Percentiles rank a stretch among this genome's conserved stretches.
Evolutionary conservation across 2,113 vertebrate species (phyloP).

Genomic region (Puffinus mauretanicus): DNA sequence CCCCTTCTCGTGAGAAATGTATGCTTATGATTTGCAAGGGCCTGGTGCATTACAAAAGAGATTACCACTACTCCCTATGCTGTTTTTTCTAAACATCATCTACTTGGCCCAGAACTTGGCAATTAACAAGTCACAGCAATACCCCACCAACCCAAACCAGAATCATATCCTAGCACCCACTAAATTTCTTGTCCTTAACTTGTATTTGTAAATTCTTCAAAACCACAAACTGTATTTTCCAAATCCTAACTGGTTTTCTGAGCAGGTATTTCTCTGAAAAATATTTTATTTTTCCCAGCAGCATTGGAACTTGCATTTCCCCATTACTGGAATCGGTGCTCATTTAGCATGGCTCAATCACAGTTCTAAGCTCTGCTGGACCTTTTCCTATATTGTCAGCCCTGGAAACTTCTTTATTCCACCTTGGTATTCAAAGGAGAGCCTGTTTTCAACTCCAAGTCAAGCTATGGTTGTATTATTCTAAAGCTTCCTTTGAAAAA

Average conservation of each 20-base stretch:
- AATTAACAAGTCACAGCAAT: not conserved
- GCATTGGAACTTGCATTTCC: not conserved
- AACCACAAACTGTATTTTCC: not conserved
- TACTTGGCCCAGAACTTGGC: not conserved
- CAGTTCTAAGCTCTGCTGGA: slow-evolving; percentile 6
- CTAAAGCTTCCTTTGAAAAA: slow-evolving; percentile 41
- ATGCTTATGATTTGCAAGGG: not conserved
- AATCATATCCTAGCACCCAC: not conserved
- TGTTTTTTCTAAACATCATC: not conserved
- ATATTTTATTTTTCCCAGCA: not conserved
- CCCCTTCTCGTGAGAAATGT: not conserved
- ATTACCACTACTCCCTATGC: not conserved
- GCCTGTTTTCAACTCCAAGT: slow-evolving; percentile 54
- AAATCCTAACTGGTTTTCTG: not conserved
- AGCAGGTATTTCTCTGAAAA: not conserved
- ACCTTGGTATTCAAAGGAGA: slow-evolving; percentile 47
- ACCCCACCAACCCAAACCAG: not conserved
- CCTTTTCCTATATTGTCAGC: not conserved
- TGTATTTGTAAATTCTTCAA: not conserved
- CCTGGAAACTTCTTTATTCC: slow-evolving; percentile 40
- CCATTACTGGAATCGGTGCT: not conserved
- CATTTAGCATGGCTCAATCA: slow-evolving; percentile 4
- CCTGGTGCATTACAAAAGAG: not conserved
- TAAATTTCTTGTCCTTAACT: not conserved
- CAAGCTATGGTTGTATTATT: slow-evolving; percentile 61